These are phyloP conservation scores for Pogoniulus pusillus DNA, from an alignment of 2,797 vertebrate species.

Conservation along the genomic window DNA sequence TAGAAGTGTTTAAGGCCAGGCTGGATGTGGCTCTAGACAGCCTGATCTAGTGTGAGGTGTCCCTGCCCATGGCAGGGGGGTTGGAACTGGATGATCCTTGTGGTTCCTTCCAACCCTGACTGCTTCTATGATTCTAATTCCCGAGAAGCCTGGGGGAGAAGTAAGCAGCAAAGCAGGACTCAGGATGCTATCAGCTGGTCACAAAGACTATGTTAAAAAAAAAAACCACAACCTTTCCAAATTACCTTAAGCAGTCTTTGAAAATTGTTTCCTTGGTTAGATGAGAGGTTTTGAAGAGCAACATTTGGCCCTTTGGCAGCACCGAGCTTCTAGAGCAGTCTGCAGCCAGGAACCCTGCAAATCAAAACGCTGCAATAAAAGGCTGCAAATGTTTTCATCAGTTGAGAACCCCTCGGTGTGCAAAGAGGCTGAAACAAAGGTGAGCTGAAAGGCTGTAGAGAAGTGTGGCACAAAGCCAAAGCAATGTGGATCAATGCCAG, in stretches of 20 bases:
- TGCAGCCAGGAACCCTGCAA: neutral
- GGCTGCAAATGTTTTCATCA: neutral
- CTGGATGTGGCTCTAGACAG: no score
- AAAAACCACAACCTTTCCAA: neutral
- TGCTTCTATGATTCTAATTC: neutral
- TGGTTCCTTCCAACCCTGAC: no score
- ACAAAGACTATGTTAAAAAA: neutral
- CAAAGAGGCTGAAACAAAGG: neutral
- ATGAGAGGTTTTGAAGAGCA: neutral
- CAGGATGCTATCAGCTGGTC: neutral
- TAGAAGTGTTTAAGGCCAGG: no score
- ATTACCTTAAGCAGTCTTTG: neutral
- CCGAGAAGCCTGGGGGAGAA: neutral
- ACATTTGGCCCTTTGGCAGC: neutral
- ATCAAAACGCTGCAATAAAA: neutral
- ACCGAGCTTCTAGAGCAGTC: neutral
- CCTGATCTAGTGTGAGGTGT: no score
- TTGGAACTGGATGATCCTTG: no score
- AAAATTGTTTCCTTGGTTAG: neutral
- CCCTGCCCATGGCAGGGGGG: no score
- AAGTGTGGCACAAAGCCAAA: neutral
- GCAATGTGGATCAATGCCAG: neutral
- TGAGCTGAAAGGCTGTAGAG: neutral
- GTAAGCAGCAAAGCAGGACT: neutral
- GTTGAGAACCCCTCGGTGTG: no score